Evolutionary conservation across 2,888 invertebrate species (phyloP), one percentile per base, ranked within the genome.

Genomic region (Colletes collaris): DNA sequence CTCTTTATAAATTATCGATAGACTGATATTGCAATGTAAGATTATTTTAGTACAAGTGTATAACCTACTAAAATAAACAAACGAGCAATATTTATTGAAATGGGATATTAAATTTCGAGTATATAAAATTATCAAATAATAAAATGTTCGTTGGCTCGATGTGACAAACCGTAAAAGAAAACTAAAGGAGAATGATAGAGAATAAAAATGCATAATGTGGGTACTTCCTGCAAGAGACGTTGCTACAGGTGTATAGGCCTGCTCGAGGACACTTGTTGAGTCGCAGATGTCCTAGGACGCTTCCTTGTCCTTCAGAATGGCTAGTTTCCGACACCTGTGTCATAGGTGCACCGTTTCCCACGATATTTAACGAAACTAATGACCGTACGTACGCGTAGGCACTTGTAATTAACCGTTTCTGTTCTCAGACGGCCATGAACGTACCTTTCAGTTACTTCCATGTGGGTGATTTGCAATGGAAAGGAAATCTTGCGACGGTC

Each of bases 251-350:
- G 87, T 77, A 72, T 74, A 52, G 68, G 69, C 78, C 80, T 85
- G 79, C 62, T 78, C 63, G 70, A 66, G 50, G 66, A 81, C 85
- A 88, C 85, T 89, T 83, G 86, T 78, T 74, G 75, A 73, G 68
- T 79, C 84, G 87, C 91, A 91, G 90, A 89, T 90, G 90, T 85
- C 76, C 83, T 19, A 56, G 60, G 69, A 65, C 63, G 19, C 73
- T 76, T 81, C 67, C 84, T 85, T 82, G 81, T 85, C 78, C 60
- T 44, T 52, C 58, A 60, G 66, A 56, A 56, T 50, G 60, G 50
- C 69, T 81, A 64, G 82, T 71, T 88, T 87, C 89, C 87, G 50
- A 81, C 90, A 90, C 90, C 90, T 90, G 90, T 76, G 68, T 27
- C 52, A 63, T 66, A 49, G 64, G 7, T 27, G 55, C 10, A 13